phyloP scores from a whole-genome alignment of 2,113 vertebrate species.

The Myiagra hebetior region DNA sequence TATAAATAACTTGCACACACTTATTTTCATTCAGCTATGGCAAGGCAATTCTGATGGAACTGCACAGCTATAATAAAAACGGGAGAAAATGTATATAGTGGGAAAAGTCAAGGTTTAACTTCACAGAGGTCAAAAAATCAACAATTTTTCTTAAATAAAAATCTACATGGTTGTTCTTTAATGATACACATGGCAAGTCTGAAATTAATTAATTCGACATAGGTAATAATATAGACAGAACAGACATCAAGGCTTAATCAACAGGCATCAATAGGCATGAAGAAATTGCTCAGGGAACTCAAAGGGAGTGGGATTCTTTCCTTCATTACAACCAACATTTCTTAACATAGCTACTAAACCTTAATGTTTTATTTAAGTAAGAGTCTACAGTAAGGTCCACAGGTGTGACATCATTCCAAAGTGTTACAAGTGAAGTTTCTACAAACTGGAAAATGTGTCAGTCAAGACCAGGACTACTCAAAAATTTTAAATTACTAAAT shows the following conservation, averaged over 20 bases:
- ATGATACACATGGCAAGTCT: neutral
- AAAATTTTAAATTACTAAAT: neutral
- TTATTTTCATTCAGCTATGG: neutral
- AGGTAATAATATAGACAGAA: neutral
- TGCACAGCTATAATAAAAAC: neutral
- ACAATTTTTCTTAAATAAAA: neutral
- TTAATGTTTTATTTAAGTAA: neutral
- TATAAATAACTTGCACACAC: neutral
- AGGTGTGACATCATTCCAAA: neutral
- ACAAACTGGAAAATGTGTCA: neutral
- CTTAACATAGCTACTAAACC: neutral
- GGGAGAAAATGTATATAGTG: neutral
- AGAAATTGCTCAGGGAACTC: neutral
- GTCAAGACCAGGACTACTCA: neutral
- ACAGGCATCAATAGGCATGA: rapidly evolving
- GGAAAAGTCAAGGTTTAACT: neutral
- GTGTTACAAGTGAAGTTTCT: neutral
- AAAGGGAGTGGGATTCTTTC: neutral
- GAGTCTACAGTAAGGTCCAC: neutral
- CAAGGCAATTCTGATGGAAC: neutral
- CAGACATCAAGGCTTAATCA: neutral
- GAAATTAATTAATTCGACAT: neutral
- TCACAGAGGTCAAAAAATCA: neutral
- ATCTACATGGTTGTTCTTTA: neutral
- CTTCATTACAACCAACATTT: neutral